These are phyloP conservation scores for Sericinus montela DNA, from an alignment of 2,888 invertebrate genomes.

Conservation along the genomic window DNA sequence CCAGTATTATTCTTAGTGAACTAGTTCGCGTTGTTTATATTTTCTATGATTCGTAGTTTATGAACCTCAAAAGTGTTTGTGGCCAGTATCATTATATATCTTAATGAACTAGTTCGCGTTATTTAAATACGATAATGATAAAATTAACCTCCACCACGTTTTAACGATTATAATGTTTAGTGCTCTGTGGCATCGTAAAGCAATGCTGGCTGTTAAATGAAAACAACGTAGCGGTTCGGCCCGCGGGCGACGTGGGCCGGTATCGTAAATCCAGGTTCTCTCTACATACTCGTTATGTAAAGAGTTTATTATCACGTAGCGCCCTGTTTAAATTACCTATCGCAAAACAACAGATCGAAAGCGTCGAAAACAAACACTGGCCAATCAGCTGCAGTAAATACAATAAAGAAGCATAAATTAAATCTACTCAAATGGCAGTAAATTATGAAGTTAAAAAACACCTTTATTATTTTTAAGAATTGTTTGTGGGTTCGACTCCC, in stretches of 20 bases:
- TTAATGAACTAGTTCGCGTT: neutral
- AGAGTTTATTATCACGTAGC: conserved; percentile 14
- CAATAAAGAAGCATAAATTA: too few relatives aligned
- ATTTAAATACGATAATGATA: neutral
- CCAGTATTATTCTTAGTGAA: too few relatives aligned
- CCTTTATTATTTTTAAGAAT: too few relatives aligned
- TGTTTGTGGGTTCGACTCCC: too few relatives aligned
- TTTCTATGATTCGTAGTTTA: too few relatives aligned
- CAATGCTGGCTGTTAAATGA: conserved; percentile 7
- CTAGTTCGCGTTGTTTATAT: neutral
- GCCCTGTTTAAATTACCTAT: conserved; percentile 1
- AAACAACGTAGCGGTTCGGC: conserved; percentile 5
- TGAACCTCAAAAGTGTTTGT: neutral
- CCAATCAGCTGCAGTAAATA: too few relatives aligned
- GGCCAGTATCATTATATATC: too few relatives aligned
- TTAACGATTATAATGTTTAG: neutral
- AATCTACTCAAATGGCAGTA: too few relatives aligned
- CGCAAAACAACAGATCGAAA: conserved; percentile 1
- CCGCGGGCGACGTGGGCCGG: neutral
- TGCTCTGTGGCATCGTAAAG: neutral
- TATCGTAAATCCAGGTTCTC: conserved; percentile 6
- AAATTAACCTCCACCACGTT: neutral
- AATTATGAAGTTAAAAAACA: too few relatives aligned
- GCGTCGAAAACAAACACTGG: neutral
- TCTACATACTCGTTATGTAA: neutral